Conservation (phyloP, 37 sponge, comb jelly and placozoan species). For the Chondrosia reniformis region DNA sequence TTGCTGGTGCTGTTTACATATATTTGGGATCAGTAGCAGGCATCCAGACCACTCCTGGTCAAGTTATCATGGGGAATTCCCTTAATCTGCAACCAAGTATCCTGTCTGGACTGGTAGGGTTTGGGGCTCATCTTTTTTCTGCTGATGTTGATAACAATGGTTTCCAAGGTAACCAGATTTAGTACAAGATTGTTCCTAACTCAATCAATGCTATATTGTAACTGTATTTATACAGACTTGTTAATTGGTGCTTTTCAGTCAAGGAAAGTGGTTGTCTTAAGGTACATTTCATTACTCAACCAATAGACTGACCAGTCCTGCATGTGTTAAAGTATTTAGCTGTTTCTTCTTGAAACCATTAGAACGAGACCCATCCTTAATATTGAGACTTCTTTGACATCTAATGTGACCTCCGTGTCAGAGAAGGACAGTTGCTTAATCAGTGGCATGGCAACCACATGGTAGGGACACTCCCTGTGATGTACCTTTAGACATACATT, state of each 20-base stretch:
- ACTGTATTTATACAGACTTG: not conserved
- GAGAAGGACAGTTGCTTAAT: too few relatives aligned
- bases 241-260: slow-evolving; percentile 12
- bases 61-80: not conserved
- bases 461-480: too few relatives aligned
- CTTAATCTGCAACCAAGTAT: not conserved
- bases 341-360: too few relatives aligned
- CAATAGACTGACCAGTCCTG: too few relatives aligned
- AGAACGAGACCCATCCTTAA: slow-evolving; percentile 15
- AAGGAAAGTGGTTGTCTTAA: slow-evolving; percentile 15
- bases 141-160: slow-evolving; percentile 20
- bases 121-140: slow-evolving; percentile 9
- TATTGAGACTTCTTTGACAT: not conserved
- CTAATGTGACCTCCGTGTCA: slow-evolving; percentile 4
- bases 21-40: not conserved
- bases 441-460: too few relatives aligned
- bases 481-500: too few relatives aligned
- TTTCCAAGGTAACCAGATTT: not conserved
- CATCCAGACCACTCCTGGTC: not conserved
- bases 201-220: not conserved
- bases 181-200: not conserved
- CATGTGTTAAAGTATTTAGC: too few relatives aligned
- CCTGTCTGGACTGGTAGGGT: not conserved
- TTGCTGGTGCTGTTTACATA: slow-evolving; percentile 3
- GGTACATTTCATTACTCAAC: too few relatives aligned